These are phyloP conservation scores for Pachypeltis micranthus DNA, from an alignment of 1,140 invertebrate genomes.

Conservation along the genomic window DNA sequence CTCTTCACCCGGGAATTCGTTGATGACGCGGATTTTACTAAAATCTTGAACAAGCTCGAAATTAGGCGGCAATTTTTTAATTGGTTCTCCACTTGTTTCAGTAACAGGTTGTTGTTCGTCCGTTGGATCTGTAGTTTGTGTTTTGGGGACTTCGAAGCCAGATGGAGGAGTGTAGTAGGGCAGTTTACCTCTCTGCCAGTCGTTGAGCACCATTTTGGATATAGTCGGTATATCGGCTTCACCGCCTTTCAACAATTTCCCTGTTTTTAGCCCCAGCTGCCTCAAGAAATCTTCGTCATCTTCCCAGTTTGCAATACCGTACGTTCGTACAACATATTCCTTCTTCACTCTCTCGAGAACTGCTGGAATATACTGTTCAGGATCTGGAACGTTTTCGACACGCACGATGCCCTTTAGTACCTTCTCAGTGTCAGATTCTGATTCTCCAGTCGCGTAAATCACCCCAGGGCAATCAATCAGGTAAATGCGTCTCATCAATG, in stretches of 20 bases:
- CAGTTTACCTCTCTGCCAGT: conserved; percentile 95
- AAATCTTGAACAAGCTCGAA: conserved; percentile 60
- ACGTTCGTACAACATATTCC: conserved; percentile 86
- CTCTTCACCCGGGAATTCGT: conserved; percentile 55
- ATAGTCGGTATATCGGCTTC: conserved; percentile 83
- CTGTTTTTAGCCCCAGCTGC: conserved; percentile 70
- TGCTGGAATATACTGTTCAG: conserved; percentile 84
- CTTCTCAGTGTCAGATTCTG: conserved; percentile 87
- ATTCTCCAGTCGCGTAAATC: conserved; percentile 87
- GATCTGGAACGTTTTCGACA: conserved; percentile 86
- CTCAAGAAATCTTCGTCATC: conserved; percentile 83
- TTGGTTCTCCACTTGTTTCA: background rate
- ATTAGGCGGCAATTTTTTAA: conserved; percentile 25
- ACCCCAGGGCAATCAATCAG: conserved; percentile 98
- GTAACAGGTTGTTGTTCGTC: conserved; percentile 10
- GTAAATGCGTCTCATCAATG: conserved; percentile 92
- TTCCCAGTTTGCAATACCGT: conserved; percentile 70
- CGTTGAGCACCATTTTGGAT: conserved; percentile 93
- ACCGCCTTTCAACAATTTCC: conserved; percentile 89
- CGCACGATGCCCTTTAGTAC: conserved; percentile 92
- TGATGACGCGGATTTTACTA: conserved; percentile 61
- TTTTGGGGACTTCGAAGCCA: conserved; percentile 51
- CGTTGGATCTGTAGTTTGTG: conserved; percentile 16
- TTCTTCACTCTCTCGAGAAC: conserved; percentile 78
- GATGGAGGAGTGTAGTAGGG: conserved; percentile 86